Conservation (phyloP, 2,797 vertebrate species). For the Megaceryle alcyon region DNA sequence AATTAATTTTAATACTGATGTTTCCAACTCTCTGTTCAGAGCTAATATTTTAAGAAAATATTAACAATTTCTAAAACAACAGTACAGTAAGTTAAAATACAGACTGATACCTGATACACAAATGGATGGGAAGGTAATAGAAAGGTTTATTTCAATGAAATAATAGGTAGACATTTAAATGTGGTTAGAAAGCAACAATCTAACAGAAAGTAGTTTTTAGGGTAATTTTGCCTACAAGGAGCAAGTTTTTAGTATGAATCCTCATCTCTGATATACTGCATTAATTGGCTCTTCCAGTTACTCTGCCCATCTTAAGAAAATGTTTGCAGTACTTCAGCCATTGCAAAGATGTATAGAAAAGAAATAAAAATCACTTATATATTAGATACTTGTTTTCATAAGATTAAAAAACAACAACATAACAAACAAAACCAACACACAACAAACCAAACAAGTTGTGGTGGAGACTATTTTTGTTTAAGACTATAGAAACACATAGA, state of each 20-base stretch:
- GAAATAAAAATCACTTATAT: not conserved
- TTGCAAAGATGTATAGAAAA: not conserved
- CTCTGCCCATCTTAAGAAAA: not conserved
- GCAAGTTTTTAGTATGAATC: not conserved
- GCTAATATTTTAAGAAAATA: not conserved
- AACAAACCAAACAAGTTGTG: not conserved
- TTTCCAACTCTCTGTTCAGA: not conserved
- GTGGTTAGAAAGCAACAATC: not conserved
- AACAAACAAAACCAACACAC: not conserved
- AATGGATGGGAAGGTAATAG: not conserved
- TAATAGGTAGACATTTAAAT: not conserved
- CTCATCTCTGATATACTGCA: not conserved
- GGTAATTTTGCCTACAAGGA: not conserved
- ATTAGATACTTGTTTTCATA: not conserved
- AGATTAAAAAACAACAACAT: not conserved
- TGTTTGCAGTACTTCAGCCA: not conserved
- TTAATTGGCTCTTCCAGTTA: not conserved
- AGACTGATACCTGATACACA: not conserved
- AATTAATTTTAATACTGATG: not conserved
- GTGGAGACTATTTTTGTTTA: not conserved
- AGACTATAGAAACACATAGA: not conserved
- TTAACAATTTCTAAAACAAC: not conserved
- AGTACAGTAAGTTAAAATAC: not conserved
- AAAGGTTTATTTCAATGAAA: conserved; percentile 6
- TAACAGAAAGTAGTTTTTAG: not conserved